These are phyloP conservation scores for Hycleus cichorii DNA, from an alignment of 1,140 invertebrate species.

Conservation along the genomic window DNA sequence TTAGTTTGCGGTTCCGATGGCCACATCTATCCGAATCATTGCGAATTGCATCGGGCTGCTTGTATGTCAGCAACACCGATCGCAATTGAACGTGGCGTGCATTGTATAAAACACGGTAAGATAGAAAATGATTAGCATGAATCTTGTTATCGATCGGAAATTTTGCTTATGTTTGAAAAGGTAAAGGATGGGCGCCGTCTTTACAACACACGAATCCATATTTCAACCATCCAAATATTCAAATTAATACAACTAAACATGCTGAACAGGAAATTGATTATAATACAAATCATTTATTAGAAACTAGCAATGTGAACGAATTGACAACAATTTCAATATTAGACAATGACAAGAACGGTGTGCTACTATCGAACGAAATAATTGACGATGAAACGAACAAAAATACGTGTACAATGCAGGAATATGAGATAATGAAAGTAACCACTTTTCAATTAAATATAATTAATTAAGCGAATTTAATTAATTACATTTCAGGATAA, in stretches of 20 bases:
- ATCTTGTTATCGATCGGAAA: too few relatives aligned
- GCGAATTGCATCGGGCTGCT: conserved; percentile 64
- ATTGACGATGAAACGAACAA: conserved; percentile 36
- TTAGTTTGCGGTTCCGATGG: conserved; percentile 71
- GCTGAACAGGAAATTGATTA: too few relatives aligned
- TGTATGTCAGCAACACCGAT: conserved; percentile 55
- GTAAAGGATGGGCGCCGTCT: conserved; percentile 26
- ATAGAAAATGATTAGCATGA: too few relatives aligned
- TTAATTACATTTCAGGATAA: conserved; percentile 53
- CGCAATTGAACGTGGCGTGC: conserved; percentile 47
- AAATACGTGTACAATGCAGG: conserved; percentile 54
- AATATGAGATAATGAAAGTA: conserved; percentile 66
- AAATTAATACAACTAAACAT: too few relatives aligned
- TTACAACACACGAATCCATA: conserved; percentile 19
- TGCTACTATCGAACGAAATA: conserved; percentile 28
- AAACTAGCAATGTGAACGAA: too few relatives aligned
- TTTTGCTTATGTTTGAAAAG: neutral
- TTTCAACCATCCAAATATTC: conserved; percentile 13
- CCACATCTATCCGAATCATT: conserved; percentile 65
- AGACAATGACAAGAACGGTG: too few relatives aligned
- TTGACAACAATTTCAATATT: too few relatives aligned
- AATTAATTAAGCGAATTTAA: neutral
- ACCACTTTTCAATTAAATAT: neutral
- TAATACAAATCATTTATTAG: too few relatives aligned
- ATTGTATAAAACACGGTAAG: conserved; percentile 44